Base-by-base conservation (phyloP, 53 echinoderm and acorn worm genomes). In the Luidia sarsii region DNA sequence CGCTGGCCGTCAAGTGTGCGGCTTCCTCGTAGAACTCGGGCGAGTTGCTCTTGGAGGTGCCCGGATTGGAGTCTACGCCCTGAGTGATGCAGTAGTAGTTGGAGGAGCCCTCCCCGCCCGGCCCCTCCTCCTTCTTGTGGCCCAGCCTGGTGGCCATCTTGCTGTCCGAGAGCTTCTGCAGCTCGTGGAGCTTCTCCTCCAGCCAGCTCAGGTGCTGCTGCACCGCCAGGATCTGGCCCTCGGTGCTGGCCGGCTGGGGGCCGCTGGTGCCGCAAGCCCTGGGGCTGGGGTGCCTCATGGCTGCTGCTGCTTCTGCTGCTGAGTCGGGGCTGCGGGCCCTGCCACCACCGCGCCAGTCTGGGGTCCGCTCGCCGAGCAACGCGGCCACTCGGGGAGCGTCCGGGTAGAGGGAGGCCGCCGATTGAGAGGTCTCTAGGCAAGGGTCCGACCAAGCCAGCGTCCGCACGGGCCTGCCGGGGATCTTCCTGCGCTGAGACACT, bases 191-290 rank as follows among this genome's bases (percentile, higher is more conserved):
- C 50, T 71, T 84, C 64, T 64, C 84, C 73, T 84, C 84, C 30
- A 84, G 73, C 72, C 73, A 84, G 30, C 36, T 22, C 6, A 84
- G 39, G 61, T 84, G 84, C 49, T 84, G 84, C 52, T 84, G 72
- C 18, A 84, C 73, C 24, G 72, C 72, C 38, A 65, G 70, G 16
- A 73, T 71, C 65, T 84, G 84, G 23, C 84, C 84, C 43, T 72
- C 64, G 39, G 73, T 72, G 50, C 57, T 57, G 16, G 84, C 84
- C 19, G 73, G 72, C 5, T 64, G 72, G 3, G 73, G 54, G 46
- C 21, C 46, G 31, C 39, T 10, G 21, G 28, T 32, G 31, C 24
- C 45, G 18, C 45, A 32, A 30, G 0, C 67, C 45, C 45, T 41
- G 24, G 67, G 67, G 23, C 27, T 67, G 2, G 25, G 45, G 28